Base-by-base conservation (phyloP, 2,113 vertebrate genomes). In the Ceyx cyanopectus region DNA sequence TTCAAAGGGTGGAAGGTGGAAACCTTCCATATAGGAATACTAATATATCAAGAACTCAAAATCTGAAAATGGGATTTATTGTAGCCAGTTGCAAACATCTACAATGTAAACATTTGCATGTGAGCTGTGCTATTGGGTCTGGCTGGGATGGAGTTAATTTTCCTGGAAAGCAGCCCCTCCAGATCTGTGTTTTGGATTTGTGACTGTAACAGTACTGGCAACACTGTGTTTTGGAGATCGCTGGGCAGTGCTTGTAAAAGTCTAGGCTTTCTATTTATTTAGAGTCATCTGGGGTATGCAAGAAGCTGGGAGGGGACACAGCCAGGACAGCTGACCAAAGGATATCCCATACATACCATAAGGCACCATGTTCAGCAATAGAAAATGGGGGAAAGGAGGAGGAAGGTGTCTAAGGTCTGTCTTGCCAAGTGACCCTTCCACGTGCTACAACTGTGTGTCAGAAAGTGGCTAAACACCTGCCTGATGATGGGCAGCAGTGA, bases 41-140 rank as follows among this genome's bases (percentile, higher is more conserved):
- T 1, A 3, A 26, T 7, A 5, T 5, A 16, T 2, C 0, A 22
- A 19, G 76, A 66, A 12, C 62, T 51, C 53, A 14, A 1, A 72
- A 54, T 27, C 18, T 57, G 40, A 53, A 0, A 1, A 13, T 6
- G 8, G 46, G 51, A 21, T 68, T 92, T 63, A 14, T 70, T 65
- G 80, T 19, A 66, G 62, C 65, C 57, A 84, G 26, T 27, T 51
- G 79, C 70, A 26, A 56, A 41, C 4, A 30, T 2, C 75, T 60
- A 1, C 9, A 58, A 40, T 2, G 63, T 3, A 17, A 80, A 53
- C 22, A 58, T 17, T 9, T 5, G 10, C 29, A 50, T 3, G 18
- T 23, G 56, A 58, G 56, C 26, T 66, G 19, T 45, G 73, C 26
- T 56, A 11, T 20, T 8, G 41, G 19, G 7, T 48, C 56, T 65